Evolutionary conservation across 2,888 invertebrate genomes (phyloP), one percentile per base, ranked within the genome.

Genomic region (Villa cingulata): DNA sequence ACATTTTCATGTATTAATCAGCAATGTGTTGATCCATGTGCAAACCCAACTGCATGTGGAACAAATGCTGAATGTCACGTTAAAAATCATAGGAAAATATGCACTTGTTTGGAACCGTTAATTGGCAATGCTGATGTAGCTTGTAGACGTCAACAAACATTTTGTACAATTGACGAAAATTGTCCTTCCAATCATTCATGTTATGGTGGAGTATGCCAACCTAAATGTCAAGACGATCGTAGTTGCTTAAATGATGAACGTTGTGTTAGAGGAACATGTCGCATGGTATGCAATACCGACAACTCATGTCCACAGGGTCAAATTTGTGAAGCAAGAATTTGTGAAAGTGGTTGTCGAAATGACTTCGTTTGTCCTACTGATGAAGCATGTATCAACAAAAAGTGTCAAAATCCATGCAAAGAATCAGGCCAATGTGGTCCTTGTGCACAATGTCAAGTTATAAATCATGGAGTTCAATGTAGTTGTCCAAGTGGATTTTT

Each of bases 311-410:
- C 77, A 18, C 72, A 76, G 15, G 82, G 85, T 55, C 86, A 89
- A 66, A 88, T 92, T 57, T 92, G 92, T 60, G 85, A 86, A 64
- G 86, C 85, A 58, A 76, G 89, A 57, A 74, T 90, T 53, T 91
- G 91, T 63, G 80, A 86, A 61, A 77, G 82, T 58, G 92, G 92
- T 41, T 92, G 92, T 62, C 77, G 90, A 50, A 86, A 81, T 60
- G 90, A 91, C 62, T 79, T 80, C 40, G 77, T 81, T 15, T 92
- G 92, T 62, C 74, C 79, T 10, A 73, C 71, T 51, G 74, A 81
- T 50, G 77, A 87, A 65, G 82, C 89, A 15, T 92, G 92, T 63
- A 72, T 88, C 39, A 81, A 82, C 60, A 85, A 85, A 58, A 81
- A 86, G 63, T 90, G 90, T 61, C 78, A 76, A 74, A 82, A 83